phyloP scores from a whole-genome alignment of 2,113 vertebrate species.

The Sminthopsis crassicaudata region DNA sequence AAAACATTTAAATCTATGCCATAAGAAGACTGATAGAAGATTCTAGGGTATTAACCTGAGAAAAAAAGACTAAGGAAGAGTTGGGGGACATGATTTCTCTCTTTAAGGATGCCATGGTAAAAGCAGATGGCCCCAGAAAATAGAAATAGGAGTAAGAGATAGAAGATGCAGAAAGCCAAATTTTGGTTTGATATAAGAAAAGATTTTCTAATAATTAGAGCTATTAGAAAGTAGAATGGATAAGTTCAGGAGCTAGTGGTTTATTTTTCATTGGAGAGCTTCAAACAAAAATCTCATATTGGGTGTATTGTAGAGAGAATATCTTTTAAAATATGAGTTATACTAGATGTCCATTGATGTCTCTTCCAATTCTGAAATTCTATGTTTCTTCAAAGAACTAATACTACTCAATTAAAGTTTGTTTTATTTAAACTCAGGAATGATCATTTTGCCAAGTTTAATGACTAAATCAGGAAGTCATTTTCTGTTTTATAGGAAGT shows the following conservation, averaged over 20 bases:
- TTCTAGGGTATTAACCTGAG: background rate
- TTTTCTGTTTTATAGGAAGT: constrained; percentile 20
- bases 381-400: background rate
- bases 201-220: background rate
- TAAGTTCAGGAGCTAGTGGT: background rate
- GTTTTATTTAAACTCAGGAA: background rate
- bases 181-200: background rate
- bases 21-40: background rate
- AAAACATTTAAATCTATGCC: background rate
- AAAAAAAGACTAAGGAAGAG: background rate
- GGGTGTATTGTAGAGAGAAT: background rate
- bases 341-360: background rate
- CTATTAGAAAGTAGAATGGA: background rate
- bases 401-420: background rate
- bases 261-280: background rate
- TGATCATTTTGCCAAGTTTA: constrained; percentile 25
- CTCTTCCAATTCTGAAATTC: background rate
- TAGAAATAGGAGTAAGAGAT: background rate
- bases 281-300: background rate
- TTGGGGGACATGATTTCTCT: background rate
- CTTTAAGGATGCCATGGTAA: background rate
- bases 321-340: background rate
- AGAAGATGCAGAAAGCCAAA: background rate
- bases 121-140: background rate
- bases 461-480: constrained; percentile 50